Base-by-base conservation (phyloP, 2,888 invertebrate genomes). In the Notocelia uddmanniana region DNA sequence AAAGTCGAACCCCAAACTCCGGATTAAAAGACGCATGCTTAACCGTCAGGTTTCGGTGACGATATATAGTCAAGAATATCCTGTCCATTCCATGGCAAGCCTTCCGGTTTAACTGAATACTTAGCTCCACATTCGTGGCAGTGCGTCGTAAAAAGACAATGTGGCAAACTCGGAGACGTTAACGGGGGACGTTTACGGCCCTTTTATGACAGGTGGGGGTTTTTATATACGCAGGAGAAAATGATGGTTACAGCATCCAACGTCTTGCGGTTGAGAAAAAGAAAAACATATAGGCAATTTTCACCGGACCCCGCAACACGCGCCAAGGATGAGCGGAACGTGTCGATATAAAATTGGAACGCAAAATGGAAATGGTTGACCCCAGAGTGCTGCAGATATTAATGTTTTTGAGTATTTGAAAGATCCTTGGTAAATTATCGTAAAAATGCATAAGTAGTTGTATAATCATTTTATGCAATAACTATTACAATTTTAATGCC, bases 151-250 rank as follows among this genome's bases (percentile, higher is more conserved):
- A 72, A 70, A 60, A 37, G 48, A 72, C 72, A 72, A 68, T 72
- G 72, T 72, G 19, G 31, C 45, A 52, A 55, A 41, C 45, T 45
- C 34, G 21, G 60, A 45, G 67, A 48, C 72, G 55, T 72, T 68
- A 62, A 72, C 60, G 48, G 48, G 64, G 50, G 26, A 34, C 68
- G 60, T 60, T 72, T 62, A 72, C 55, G 55, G 59, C 59, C 11
- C 19, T 62, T 72, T 72, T 72, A 72, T 68, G 72, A 72, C 72
- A 72, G 67, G 68, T 68, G 68, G 50, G 68, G 62, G n/a, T n/a
- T n/a, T 72, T 68, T 60, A 59, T 66, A 37, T 26, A 15, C 19
- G 59, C 15, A 50, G 21, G 34, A 0, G 19, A n/a, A n/a, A 37
- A 71, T 50, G 26, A 54, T 41, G 55, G 52, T 41, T 57, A 31